Evolutionary conservation across 2,797 vertebrate genomes (phyloP).

Genomic region (Characodon lateralis): DNA sequence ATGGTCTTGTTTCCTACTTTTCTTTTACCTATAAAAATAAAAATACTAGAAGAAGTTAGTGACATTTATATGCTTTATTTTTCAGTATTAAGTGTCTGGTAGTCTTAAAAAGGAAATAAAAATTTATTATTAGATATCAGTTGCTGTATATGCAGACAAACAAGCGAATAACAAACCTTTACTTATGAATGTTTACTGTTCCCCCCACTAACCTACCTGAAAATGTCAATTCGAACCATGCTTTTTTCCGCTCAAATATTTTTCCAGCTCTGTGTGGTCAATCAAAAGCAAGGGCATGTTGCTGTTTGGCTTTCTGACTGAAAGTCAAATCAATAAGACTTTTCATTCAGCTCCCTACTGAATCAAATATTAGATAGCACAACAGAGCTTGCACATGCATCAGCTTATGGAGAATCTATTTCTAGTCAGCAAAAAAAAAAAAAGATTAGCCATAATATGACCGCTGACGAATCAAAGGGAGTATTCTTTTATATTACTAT

Average conservation of each 20-base stretch:
- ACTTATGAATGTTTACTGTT: background rate
- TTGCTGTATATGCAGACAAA: slow-evolving; percentile 5
- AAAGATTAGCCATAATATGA: background rate
- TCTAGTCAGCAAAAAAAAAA: background rate
- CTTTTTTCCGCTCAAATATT: slow-evolving; percentile 22
- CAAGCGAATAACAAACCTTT: slow-evolving; percentile 6
- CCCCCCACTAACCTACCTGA: slow-evolving; percentile 1
- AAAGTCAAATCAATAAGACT: slow-evolving; percentile 20
- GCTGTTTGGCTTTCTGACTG: slow-evolving; percentile 24
- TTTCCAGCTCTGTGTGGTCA: slow-evolving; percentile 16
- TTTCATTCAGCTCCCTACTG: slow-evolving; percentile 13
- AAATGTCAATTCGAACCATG: slow-evolving; percentile 15
- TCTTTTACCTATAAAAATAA: background rate
- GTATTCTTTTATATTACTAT: background rate
- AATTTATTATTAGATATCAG: background rate
- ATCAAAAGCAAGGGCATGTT: slow-evolving; percentile 27
- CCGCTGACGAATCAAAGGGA: too few species aligned
- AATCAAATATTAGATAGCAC: slow-evolving; percentile 18
- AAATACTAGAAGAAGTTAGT: background rate
- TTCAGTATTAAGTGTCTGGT: slow-evolving; percentile 5
- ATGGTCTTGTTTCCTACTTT: background rate
- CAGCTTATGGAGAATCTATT: background rate
- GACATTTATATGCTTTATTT: background rate
- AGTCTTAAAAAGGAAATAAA: background rate
- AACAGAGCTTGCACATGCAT: background rate